Evolutionary conservation across 2,113 vertebrate genomes (phyloP).

Genomic region (Jacana jacana): DNA sequence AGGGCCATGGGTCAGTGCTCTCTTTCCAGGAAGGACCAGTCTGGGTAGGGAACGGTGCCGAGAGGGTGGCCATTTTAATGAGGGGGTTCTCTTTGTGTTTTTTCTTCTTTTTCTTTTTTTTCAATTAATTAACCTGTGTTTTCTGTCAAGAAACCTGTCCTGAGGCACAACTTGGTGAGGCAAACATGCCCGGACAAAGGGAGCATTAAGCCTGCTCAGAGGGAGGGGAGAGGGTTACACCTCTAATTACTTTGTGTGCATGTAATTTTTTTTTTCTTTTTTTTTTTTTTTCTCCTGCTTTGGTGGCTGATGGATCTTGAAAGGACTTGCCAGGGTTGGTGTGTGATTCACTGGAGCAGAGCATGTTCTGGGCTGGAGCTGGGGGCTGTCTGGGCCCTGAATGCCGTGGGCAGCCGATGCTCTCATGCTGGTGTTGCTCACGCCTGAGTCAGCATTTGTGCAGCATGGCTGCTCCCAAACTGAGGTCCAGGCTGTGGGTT

Average conservation of each 20-base stretch:
- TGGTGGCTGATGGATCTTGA: conserved; percentile 63
- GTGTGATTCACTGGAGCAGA: conserved; percentile 58
- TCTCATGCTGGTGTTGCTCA: not conserved
- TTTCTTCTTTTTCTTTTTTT: not conserved
- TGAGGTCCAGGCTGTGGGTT: not conserved
- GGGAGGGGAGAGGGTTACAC: conserved; percentile 63
- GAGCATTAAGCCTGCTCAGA: conserved; percentile 48
- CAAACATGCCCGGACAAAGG: conserved; percentile 60
- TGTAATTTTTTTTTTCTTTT: conserved; percentile 14
- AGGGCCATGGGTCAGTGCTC: not conserved
- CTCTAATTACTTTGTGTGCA: conserved; percentile 63
- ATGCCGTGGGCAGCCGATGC: not conserved
- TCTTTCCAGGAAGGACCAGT: not conserved
- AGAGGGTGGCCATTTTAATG: conserved; percentile 42
- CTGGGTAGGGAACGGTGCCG: not conserved
- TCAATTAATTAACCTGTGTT: conserved; percentile 52
- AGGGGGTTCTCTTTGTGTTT: not conserved
- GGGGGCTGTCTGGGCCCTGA: not conserved
- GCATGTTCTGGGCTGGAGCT: not conserved
- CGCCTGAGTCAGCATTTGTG: conserved; percentile 10
- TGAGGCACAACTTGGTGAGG: conserved; percentile 15
- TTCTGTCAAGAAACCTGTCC: conserved; percentile 56
- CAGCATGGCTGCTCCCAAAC: not conserved
- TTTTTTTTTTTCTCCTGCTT: not conserved
- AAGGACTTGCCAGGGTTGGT: conserved; percentile 45